Base-by-base conservation (phyloP, 2,113 vertebrate species). In the Emydura subglobosa region DNA sequence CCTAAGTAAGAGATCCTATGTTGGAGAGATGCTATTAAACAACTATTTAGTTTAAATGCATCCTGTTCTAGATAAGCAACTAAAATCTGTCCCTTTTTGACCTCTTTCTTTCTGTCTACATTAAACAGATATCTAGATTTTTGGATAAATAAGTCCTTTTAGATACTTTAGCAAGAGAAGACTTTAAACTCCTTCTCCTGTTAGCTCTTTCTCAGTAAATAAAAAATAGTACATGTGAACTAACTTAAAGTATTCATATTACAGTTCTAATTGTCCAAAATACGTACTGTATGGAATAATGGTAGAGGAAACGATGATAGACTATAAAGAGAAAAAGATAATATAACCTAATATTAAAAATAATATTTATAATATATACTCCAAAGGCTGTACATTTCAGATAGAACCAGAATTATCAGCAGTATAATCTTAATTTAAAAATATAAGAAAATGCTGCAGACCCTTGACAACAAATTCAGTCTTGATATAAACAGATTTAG, bases 21-120 rank as follows among this genome's bases (percentile, higher is more conserved):
- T 91, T 94, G 95, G 95, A 98, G 93, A 98, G 96, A 98, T 98
- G 95, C 98, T 98, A 97, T 99, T 98, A 98, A 98, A 92, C 61
- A 89, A 82, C 65, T 83, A 85, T 95, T 96, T 92, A 72, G 22
- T 96, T 97, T 80, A 94, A 93, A 92, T 92, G 83, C 44, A 94
- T 94, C 85, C 88, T 94, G 72, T 96, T 96, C 54, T 92, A 97
- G 95, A 93, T 97, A 95, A 97, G 95, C 86, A 96, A 95, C 31
- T 5, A 88, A 85, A 92, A 88, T 51, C 68, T 76, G 13, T 90
- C 94, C 78, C 27, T 95, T 96, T 94, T 87, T 95, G 51, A 39
- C 31, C 88, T 95, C 4, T 1, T 93, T 91, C 42, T 86, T 44
- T 96, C 84, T 81, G 95, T 93, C 82, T 95, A 55, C 89, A 6